A percentile compares a stretch with the other conserved stretches of the same genome.
phyloP scores from a whole-genome alignment of 2,797 vertebrate species.

The Coranthus polyacanthus region DNA sequence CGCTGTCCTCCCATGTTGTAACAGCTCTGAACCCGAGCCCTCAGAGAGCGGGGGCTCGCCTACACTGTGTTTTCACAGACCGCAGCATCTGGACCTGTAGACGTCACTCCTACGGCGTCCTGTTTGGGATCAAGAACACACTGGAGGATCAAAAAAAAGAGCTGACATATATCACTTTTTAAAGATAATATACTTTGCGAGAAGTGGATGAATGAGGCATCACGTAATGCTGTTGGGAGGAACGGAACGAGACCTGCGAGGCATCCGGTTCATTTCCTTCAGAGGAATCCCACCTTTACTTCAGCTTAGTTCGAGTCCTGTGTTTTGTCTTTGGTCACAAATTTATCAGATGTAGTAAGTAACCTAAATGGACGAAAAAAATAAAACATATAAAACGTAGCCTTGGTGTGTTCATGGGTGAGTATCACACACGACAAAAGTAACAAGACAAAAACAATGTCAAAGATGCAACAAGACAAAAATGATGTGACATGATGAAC shows the following conservation, averaged over 20 bases:
- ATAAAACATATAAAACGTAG: too few species aligned
- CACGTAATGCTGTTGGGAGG: constrained; percentile 5
- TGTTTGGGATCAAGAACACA: constrained; percentile 75
- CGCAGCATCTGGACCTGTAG: constrained; percentile 69
- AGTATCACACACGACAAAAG: too few species aligned
- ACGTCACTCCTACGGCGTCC: constrained; percentile 65
- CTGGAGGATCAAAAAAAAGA: constrained; percentile 67
- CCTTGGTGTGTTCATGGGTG: too few species aligned
- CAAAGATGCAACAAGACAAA: too few species aligned
- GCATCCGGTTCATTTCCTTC: background rate
- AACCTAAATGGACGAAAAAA: too few species aligned
- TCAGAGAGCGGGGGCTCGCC: constrained; percentile 67
- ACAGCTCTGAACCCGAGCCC: constrained; percentile 77
- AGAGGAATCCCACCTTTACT: background rate
- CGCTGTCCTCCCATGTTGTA: constrained; percentile 78
- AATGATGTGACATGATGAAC: too few species aligned
- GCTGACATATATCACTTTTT: constrained; percentile 60
- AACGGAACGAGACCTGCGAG: background rate
- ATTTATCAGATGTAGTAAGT: too few species aligned
- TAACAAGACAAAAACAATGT: too few species aligned
- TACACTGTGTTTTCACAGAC: constrained; percentile 77
- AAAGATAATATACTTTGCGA: constrained; percentile 60
- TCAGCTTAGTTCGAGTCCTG: background rate
- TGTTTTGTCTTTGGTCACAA: background rate
- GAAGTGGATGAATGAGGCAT: constrained; percentile 37